Conservation (phyloP, 2,888 invertebrate species). For the Euzetes globulus region DNA sequence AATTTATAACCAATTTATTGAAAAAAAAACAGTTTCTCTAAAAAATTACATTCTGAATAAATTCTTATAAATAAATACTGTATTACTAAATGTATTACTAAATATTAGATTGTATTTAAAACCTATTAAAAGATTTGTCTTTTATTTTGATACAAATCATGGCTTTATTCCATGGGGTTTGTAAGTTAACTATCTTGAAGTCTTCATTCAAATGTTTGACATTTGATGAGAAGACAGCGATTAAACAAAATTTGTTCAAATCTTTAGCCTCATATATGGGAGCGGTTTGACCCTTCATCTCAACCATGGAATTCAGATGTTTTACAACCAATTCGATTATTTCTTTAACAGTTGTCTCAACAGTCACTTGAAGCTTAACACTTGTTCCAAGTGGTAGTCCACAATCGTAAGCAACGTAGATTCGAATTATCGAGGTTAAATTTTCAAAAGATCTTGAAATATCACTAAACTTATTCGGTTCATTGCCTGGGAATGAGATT, state of each 20-base stretch:
- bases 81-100: too few relatives aligned
- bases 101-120: background rate
- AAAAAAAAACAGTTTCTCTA: background rate
- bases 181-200: slow-evolving; percentile 82
- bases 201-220: slow-evolving; percentile 90
- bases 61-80: background rate
- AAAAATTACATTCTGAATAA: background rate
- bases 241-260: slow-evolving; percentile 80
- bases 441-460: background rate
- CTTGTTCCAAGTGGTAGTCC: slow-evolving; percentile 87
- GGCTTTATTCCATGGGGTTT: slow-evolving; percentile 73
- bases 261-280: slow-evolving; percentile 68
- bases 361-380: slow-evolving; percentile 84
- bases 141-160: slow-evolving; percentile 25
- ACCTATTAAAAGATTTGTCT: background rate
- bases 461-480: too few relatives aligned
- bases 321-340: slow-evolving; percentile 91
- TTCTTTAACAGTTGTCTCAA: slow-evolving; percentile 84
- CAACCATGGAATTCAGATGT: slow-evolving; percentile 87
- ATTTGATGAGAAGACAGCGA: slow-evolving; percentile 88
- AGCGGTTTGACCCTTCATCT: slow-evolving; percentile 69
- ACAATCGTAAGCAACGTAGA: slow-evolving; percentile 92
- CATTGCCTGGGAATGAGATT: background rate
- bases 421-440: slow-evolving; percentile 56
- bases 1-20: too few relatives aligned